Conservation (phyloP, 35 echinoderm and acorn worm species). For the Diadema setosum region DNA sequence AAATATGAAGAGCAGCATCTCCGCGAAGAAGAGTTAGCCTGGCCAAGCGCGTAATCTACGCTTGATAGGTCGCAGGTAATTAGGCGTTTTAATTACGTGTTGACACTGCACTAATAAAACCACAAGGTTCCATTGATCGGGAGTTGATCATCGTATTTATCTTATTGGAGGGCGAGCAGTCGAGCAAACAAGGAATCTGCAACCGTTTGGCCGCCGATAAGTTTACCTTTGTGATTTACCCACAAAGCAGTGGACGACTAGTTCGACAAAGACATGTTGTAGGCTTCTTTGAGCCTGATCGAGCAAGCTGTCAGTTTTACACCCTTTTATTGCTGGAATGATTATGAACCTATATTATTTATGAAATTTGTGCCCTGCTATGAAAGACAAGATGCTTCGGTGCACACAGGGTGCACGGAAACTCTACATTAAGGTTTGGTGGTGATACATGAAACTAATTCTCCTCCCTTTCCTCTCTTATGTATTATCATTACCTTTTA, state of each 20-base stretch:
- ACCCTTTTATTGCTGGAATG: not conserved
- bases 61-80: constrained; percentile 7
- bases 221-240: not conserved
- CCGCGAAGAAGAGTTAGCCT: not conserved
- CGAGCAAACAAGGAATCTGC: not conserved
- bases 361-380: no score
- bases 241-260: not conserved
- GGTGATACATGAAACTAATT: no score
- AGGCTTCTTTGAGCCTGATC: no score
- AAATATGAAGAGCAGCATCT: not conserved
- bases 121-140: constrained; percentile 22
- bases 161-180: not conserved
- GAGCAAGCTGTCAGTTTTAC: not conserved
- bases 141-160: constrained; percentile 10
- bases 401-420: no score
- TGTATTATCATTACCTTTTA: no score
- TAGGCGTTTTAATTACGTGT: constrained; percentile 35
- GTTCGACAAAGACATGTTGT: not conserved
- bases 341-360: no score
- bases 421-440: no score
- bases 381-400: no score
- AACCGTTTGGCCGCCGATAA: not conserved
- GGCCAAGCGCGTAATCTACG: not conserved
- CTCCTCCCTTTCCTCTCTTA: no score
- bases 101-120: constrained; percentile 19